Conservation (phyloP, 2,113 vertebrate species). For the Serinus canaria region DNA sequence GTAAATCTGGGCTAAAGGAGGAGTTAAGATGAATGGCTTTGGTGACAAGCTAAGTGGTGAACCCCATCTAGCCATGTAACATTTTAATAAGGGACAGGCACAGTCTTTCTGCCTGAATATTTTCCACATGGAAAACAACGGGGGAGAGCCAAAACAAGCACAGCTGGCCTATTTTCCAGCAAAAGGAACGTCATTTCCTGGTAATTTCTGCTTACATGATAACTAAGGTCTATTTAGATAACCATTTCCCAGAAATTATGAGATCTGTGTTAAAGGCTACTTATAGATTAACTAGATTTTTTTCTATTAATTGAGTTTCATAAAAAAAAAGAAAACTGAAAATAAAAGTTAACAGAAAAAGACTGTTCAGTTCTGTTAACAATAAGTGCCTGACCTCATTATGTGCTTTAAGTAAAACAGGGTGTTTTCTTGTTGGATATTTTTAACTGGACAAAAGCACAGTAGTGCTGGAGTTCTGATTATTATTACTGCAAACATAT, state of each 20-base stretch:
- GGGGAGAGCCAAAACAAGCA: constrained; percentile 75
- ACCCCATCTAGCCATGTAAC: constrained; percentile 13
- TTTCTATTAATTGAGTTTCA: constrained; percentile 20
- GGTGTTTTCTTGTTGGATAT: constrained; percentile 27
- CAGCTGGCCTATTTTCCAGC: constrained; percentile 72
- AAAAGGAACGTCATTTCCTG: constrained; percentile 71
- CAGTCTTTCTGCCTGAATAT: constrained; percentile 58
- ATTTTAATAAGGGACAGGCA: constrained; percentile 52
- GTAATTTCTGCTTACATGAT: constrained; percentile 69
- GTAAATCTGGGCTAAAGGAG: background rate
- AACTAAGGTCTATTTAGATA: constrained; percentile 73
- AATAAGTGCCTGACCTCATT: background rate
- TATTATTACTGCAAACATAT: background rate
- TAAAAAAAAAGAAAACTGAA: constrained; percentile 36
- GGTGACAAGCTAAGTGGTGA: background rate
- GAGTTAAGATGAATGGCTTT: constrained; percentile 6
- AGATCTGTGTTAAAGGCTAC: constrained; percentile 23
- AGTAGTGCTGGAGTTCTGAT: constrained; percentile 43
- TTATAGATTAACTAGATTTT: background rate
- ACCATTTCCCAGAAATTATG: constrained; percentile 55
- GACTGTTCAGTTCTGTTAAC: background rate
- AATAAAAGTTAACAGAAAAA: constrained; percentile 18
- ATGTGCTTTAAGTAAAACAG: background rate
- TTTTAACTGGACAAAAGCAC: constrained; percentile 40
- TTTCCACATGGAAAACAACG: constrained; percentile 67